A percentile compares a stretch with the other conserved stretches of the same genome.
phyloP scores from a whole-genome alignment of 2,888 invertebrate species.

The Oscheius sp. region DNA sequence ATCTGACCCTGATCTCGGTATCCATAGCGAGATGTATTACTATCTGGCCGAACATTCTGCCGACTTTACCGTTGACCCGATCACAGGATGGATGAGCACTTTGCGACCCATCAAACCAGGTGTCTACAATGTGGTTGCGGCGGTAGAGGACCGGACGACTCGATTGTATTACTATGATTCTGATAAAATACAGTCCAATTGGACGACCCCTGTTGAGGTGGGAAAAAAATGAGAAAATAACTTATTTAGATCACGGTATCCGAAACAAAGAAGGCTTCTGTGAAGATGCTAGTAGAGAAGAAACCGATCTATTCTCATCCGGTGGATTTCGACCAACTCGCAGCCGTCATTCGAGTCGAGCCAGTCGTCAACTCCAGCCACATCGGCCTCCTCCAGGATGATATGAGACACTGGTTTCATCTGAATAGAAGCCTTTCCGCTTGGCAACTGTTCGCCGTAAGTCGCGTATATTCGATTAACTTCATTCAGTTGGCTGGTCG shows the following conservation, averaged over 20 bases:
- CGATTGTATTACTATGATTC: slow-evolving; percentile 57
- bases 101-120: slow-evolving; percentile 48
- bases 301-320: slow-evolving; percentile 25
- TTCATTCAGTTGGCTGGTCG: slow-evolving; percentile 14
- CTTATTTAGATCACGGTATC: slow-evolving; percentile 41
- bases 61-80: slow-evolving; percentile 90
- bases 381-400: slow-evolving; percentile 38
- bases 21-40: slow-evolving; percentile 96
- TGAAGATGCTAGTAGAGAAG: slow-evolving; percentile 34
- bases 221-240: background rate
- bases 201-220: slow-evolving; percentile 43
- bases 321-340: slow-evolving; percentile 26
- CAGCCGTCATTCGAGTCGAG: slow-evolving; percentile 39
- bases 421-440: slow-evolving; percentile 29
- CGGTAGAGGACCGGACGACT: slow-evolving; percentile 63
- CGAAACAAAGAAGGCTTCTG: slow-evolving; percentile 32
- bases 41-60: slow-evolving; percentile 78
- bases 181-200: slow-evolving; percentile 44
- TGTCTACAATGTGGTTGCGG: slow-evolving; percentile 47
- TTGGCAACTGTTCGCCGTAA: slow-evolving; percentile 41
- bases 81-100: slow-evolving; percentile 58
- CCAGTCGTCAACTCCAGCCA: slow-evolving; percentile 12
- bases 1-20: slow-evolving; percentile 92
- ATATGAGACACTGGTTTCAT: slow-evolving; percentile 42
- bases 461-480: background rate